These are phyloP conservation scores for Timema cristinae DNA, from an alignment of 2,888 invertebrate genomes.

Conservation along the genomic window DNA sequence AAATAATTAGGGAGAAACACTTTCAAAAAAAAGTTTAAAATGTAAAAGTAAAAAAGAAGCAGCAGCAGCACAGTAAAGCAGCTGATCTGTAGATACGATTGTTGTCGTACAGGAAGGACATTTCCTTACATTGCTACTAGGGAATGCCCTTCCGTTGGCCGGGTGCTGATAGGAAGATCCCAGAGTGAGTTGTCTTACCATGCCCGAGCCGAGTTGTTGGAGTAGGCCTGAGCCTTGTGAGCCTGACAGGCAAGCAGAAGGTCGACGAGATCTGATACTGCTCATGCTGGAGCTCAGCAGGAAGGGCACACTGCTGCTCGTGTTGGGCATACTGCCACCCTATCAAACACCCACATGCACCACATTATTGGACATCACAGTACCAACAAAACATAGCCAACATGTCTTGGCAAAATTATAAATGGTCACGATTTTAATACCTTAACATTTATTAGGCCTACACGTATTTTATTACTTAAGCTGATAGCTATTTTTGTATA, in stretches of 20 bases:
- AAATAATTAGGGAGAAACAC: too few species aligned
- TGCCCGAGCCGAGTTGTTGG: constrained; percentile 87
- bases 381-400: too few species aligned
- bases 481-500: too few species aligned
- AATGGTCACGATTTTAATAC: too few species aligned
- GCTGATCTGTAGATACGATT: constrained; percentile 10
- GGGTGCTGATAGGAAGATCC: constrained; percentile 50
- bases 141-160: constrained; percentile 52
- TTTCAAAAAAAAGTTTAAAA: too few species aligned
- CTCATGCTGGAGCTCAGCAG: constrained; percentile 75
- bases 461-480: too few species aligned
- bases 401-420: too few species aligned
- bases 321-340: constrained; percentile 88
- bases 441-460: too few species aligned
- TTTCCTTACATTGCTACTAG: constrained; percentile 51
- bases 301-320: constrained; percentile 83
- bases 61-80: constrained; percentile 16
- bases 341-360: constrained; percentile 45
- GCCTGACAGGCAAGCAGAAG: constrained; percentile 65
- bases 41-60: too few species aligned
- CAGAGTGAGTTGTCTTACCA: constrained; percentile 79
- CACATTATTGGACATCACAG: background rate
- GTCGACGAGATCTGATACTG: constrained; percentile 70
- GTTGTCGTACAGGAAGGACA: constrained; percentile 36
- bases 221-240: constrained; percentile 72